Evolutionary conservation across 1,140 invertebrate genomes (phyloP).

Genomic region (Drosophila guanche): DNA sequence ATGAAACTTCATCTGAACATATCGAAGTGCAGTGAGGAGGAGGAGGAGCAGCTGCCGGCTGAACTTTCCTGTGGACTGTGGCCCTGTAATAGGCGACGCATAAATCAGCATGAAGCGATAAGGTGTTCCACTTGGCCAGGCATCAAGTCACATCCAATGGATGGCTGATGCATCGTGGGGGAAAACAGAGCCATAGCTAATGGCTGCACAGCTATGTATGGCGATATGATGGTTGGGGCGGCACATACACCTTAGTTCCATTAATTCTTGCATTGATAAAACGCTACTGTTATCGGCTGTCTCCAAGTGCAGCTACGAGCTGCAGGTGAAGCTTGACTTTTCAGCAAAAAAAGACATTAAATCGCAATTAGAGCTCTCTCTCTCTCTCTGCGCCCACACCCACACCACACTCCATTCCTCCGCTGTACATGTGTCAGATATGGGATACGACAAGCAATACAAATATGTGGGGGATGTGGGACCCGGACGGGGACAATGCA

Average conservation of each 20-base stretch:
- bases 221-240: conserved; percentile 8
- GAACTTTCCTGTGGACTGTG: conserved; percentile 6
- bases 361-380: conserved; percentile 68
- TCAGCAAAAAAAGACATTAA: conserved; percentile 74
- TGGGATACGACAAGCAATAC: conserved; percentile 34
- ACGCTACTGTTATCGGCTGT: conserved; percentile 56
- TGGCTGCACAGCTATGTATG: conserved; percentile 12
- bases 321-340: conserved; percentile 36
- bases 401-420: conserved; percentile 32
- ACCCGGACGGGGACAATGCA: conserved; percentile 21
- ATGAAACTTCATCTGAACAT: conserved; percentile 34
- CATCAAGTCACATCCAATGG: conserved; percentile 50
- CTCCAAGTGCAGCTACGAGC: neutral
- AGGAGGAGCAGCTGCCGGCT: conserved; percentile 23
- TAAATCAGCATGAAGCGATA: conserved; percentile 67
- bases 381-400: no score
- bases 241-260: conserved; percentile 49
- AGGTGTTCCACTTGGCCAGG: conserved; percentile 63
- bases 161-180: neutral
- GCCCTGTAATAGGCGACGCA: conserved; percentile 52
- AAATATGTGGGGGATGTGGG: conserved; percentile 18
- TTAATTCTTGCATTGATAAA: conserved; percentile 73
- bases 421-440: conserved; percentile 31
- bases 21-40: conserved; percentile 1
- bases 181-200: conserved; percentile 51